Base-by-base conservation (phyloP, 2,888 invertebrate genomes). In the Parnassius orleans region DNA sequence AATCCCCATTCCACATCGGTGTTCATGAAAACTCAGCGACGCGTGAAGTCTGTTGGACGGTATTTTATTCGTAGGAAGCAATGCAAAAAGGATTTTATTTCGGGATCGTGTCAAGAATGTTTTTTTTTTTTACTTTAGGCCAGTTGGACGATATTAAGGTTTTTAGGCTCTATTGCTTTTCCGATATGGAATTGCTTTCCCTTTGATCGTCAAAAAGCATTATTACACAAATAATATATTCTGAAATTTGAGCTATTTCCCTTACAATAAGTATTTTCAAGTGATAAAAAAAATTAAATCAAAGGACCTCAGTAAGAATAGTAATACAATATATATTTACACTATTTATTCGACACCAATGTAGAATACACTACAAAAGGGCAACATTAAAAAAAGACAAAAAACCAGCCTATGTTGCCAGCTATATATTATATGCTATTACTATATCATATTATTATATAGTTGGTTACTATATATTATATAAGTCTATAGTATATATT, bases 101-200 rank as follows among this genome's bases (percentile, higher is more conserved):
- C 65, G 52, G 50, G 65, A 60, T 72, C 70, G 73, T 74, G 73
- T 69, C 63, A 62, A 59, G 73, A 72, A 71, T 71, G 60, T 67
- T 64, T 66, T 66, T 67, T 63, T 66, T 57, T 56, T 19, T 14
- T 41, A 10, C 66, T 67, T 71, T 15, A 15, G 65, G 62, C 54
- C 64, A 66, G 69, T 65, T 64, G 63, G 67, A 64, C 69, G 65
- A 70, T 72, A 72, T 73, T 68, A 69, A 64, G 62, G 69, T 67
- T 68, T 69, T 66, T 63, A 62, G 65, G 60, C 63, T 66, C 67
- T 65, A 69, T 64, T 65, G 60, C 53, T 47, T 61, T 47, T 57
- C 58, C 61, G 57, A 55, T 67, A 65, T 64, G 52, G 53, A 59
- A 65, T 62, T 48, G 60, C 47, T 57, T 53, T 52, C 53, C 41